phyloP scores from a whole-genome alignment of 2,888 invertebrate genomes.

The Dexiosoma caninum region DNA sequence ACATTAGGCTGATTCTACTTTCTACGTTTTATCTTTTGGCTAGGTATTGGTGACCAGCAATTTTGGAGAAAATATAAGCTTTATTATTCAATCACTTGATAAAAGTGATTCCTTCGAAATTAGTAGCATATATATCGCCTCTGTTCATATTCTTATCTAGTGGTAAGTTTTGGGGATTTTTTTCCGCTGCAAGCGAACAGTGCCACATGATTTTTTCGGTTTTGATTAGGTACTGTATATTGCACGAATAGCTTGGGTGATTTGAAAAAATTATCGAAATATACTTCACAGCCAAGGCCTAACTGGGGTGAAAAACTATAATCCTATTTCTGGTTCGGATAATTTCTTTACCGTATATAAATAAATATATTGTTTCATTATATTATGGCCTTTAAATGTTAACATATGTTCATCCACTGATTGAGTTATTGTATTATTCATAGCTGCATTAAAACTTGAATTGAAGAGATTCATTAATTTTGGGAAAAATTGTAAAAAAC shows the following conservation, averaged over 20 bases:
- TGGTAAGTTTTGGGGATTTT: constrained; percentile 19
- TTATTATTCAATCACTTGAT: constrained; percentile 43
- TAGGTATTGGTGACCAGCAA: constrained; percentile 21
- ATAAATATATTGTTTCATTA: constrained; percentile 21
- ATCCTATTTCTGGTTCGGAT: not conserved
- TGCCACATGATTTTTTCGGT: constrained; percentile 40
- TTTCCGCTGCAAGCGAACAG: constrained; percentile 43
- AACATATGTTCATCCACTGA: not conserved
- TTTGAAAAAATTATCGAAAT: not conserved
- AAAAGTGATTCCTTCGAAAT: constrained; percentile 35
- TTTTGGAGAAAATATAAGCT: no score
- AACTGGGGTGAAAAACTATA: constrained; percentile 20
- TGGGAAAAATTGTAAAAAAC: no score
- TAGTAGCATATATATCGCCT: not conserved
- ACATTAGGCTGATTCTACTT: constrained; percentile 27
- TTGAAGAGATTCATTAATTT: no score
- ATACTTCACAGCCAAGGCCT: no score
- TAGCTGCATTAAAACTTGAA: no score
- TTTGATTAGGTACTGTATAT: not conserved
- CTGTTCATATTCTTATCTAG: constrained; percentile 23
- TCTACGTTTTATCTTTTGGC: not conserved
- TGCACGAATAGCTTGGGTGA: not conserved
- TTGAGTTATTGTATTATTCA: constrained; percentile 2
- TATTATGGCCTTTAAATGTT: not conserved
- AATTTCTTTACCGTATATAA: not conserved